phyloP scores from a whole-genome alignment of 2,113 vertebrate genomes.

The Phrynocephalus versicolor region DNA sequence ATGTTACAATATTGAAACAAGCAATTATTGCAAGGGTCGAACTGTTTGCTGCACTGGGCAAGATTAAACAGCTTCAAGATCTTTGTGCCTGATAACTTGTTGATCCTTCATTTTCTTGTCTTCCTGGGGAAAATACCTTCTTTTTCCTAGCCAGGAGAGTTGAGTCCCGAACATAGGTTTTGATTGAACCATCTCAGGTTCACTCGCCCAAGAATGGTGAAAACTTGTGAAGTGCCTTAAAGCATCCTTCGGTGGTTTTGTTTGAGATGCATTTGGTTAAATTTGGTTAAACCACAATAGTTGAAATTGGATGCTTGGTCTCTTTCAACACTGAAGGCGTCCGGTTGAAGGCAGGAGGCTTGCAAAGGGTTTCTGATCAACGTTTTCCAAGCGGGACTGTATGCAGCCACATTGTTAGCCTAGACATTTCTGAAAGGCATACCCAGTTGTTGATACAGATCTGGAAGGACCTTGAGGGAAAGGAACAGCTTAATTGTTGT shows the following conservation, averaged over 20 bases:
- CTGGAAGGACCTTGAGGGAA: fast-evolving
- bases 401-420: neutral
- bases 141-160: neutral
- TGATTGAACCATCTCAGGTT: neutral
- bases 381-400: neutral
- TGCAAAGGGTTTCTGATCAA: neutral
- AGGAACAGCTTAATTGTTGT: neutral
- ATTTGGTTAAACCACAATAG: conserved; percentile 11
- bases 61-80: conserved; percentile 11
- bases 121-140: neutral
- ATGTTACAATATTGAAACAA: too few species aligned
- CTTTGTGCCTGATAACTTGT: neutral
- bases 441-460: neutral
- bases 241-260: fast-evolving
- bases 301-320: neutral
- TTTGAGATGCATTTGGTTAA: neutral
- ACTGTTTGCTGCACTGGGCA: conserved; percentile 19
- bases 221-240: neutral
- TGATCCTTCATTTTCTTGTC: conserved; percentile 12
- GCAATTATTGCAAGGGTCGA: conserved; percentile 1
- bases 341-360: neutral
- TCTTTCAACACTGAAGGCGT: neutral
- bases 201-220: neutral
- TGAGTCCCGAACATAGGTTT: conserved; percentile 5
- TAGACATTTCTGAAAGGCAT: neutral